A percentile compares a stretch with the other conserved stretches of the same genome.
Conservation (phyloP, 2,113 vertebrate genomes). For the Girardinichthys multiradiatus region DNA sequence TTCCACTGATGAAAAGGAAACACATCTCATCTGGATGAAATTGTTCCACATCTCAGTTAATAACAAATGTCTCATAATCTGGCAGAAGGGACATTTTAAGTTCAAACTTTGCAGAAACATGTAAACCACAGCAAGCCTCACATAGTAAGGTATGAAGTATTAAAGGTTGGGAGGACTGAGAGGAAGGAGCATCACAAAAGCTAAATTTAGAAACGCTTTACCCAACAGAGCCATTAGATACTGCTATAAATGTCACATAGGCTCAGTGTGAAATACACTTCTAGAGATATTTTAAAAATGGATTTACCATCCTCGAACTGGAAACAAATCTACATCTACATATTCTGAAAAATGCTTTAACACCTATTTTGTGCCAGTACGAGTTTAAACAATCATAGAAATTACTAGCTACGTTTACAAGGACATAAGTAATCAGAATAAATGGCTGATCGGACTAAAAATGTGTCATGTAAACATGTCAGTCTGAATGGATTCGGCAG, state of each 20-base stretch:
- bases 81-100: too few species aligned
- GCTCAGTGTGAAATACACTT: background rate
- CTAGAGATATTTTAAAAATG: too few species aligned
- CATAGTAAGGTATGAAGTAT: background rate
- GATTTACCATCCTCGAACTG: too few species aligned
- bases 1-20: background rate
- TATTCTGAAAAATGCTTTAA: background rate
- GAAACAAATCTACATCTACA: background rate
- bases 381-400: too few species aligned
- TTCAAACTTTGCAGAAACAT: background rate
- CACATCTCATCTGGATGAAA: background rate
- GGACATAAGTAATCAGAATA: too few species aligned
- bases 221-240: background rate
- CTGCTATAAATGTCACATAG: background rate
- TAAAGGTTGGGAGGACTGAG: background rate
- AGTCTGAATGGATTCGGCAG: too few species aligned
- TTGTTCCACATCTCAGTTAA: background rate
- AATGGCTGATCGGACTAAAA: too few species aligned
- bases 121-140: background rate
- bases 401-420: too few species aligned
- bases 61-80: background rate
- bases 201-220: background rate
- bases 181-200: background rate
- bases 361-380: background rate
- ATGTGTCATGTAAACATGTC: too few species aligned